Percentiles rank a stretch among this genome's conserved stretches.
Evolutionary conservation across 2,113 vertebrate species (phyloP).

Genomic region (Sylvia atricapilla): DNA sequence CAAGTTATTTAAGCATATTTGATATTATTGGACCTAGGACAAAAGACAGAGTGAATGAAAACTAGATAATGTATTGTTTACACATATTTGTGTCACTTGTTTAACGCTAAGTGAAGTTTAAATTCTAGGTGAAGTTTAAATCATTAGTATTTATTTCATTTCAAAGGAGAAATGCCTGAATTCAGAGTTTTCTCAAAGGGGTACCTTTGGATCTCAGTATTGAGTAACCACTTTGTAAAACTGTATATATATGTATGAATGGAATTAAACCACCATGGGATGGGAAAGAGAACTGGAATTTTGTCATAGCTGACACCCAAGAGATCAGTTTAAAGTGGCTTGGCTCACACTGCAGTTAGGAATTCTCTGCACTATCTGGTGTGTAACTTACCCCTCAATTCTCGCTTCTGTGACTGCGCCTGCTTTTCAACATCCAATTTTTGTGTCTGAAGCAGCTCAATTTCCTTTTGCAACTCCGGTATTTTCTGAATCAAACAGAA

Average conservation of each 20-base stretch:
- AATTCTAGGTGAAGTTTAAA: background rate
- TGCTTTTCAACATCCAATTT: conserved; percentile 82
- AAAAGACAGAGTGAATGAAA: background rate
- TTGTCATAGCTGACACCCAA: background rate
- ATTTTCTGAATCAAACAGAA: conserved; percentile 73
- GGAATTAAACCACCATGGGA: background rate
- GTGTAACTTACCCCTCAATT: conserved; percentile 81
- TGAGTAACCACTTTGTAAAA: background rate
- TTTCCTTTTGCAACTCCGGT: conserved; percentile 87
- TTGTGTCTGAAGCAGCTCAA: conserved; percentile 84
- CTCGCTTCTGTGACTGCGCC: conserved; percentile 80
- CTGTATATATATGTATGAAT: background rate
- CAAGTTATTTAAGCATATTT: background rate
- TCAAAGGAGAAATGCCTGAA: background rate
- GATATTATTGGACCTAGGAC: background rate
- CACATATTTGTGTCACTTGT: background rate
- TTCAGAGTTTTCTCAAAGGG: background rate
- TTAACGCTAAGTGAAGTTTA: background rate
- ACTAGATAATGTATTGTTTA: background rate
- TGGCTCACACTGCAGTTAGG: background rate
- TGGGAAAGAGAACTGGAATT: background rate
- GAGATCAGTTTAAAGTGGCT: background rate
- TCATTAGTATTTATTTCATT: background rate
- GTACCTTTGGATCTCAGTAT: background rate
- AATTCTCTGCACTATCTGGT: background rate